Evolutionary conservation across 2,797 vertebrate species (phyloP).

Genomic region (Clarias platycephalus): DNA sequence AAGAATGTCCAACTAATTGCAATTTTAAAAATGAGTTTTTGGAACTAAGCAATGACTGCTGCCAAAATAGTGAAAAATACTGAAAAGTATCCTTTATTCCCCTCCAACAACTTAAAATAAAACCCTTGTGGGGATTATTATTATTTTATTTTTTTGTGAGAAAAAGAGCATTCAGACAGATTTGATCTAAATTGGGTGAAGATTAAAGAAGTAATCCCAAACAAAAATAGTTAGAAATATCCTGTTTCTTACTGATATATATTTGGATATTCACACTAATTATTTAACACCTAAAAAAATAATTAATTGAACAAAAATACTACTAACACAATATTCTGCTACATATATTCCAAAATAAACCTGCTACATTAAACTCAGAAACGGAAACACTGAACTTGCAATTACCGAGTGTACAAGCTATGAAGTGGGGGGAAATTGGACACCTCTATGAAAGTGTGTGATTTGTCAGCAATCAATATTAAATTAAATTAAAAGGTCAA

Average conservation of each 20-base stretch:
- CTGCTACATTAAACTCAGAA: neutral
- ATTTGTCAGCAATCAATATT: neutral
- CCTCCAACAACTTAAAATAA: neutral
- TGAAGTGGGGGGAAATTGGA: neutral
- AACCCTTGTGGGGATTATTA: neutral
- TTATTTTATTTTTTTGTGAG: neutral
- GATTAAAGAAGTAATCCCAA: neutral
- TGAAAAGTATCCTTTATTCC: neutral
- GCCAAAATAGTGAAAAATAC: neutral
- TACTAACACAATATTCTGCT: neutral
- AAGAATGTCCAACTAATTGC: conserved; percentile 8
- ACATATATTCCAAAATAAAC: neutral
- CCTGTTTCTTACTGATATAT: neutral
- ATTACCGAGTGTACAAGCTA: neutral
- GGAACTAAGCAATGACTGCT: neutral
- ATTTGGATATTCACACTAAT: neutral
- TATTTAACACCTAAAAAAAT: neutral
- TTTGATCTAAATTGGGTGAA: neutral
- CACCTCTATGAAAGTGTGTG: neutral
- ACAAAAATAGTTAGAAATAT: neutral
- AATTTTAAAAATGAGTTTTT: conserved; percentile 1
- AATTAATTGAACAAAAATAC: neutral
- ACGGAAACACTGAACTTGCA: neutral
- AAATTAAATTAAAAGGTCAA: no score
- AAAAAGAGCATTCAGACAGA: neutral